phyloP scores from a whole-genome alignment of 1,140 invertebrate genomes.

The Riptortus pedestris region DNA sequence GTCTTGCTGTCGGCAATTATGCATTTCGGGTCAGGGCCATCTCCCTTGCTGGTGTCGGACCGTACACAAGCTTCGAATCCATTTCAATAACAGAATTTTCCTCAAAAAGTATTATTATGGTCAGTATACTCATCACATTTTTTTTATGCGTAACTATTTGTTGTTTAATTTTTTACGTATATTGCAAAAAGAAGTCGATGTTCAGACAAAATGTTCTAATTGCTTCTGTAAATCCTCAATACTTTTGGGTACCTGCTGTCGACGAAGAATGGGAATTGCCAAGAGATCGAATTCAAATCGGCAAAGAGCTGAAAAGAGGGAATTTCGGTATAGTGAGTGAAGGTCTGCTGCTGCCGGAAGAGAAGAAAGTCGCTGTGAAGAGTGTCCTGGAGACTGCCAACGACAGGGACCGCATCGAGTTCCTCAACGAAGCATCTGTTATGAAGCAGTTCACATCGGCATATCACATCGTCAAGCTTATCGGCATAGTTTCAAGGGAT shows the following conservation, averaged over 20 bases:
- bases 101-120: neutral
- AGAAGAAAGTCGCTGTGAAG: constrained; percentile 73
- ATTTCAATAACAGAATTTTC: constrained; percentile 28
- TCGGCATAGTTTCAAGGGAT: constrained; percentile 87
- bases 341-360: constrained; percentile 48
- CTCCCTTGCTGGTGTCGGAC: constrained; percentile 30
- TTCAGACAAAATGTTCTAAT: constrained; percentile 23
- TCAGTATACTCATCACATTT: constrained; percentile 20
- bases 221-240: constrained; percentile 32
- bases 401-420: constrained; percentile 67
- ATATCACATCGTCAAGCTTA: constrained; percentile 81
- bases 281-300: constrained; percentile 65
- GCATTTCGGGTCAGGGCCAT: constrained; percentile 25
- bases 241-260: constrained; percentile 36
- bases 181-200: constrained; percentile 25
- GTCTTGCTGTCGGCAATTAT: constrained; percentile 20
- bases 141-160: constrained; percentile 17
- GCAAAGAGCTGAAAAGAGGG: constrained; percentile 79
- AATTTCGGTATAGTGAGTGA: constrained; percentile 92
- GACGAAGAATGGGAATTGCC: constrained; percentile 93
- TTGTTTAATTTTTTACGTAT: constrained; percentile 23
- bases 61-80: constrained; percentile 18
- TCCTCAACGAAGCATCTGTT: constrained; percentile 86
- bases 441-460: constrained; percentile 78
- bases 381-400: constrained; percentile 83